These are phyloP conservation scores for Acridotheres tristis DNA, from an alignment of 2,797 vertebrate genomes.

Conservation along the genomic window DNA sequence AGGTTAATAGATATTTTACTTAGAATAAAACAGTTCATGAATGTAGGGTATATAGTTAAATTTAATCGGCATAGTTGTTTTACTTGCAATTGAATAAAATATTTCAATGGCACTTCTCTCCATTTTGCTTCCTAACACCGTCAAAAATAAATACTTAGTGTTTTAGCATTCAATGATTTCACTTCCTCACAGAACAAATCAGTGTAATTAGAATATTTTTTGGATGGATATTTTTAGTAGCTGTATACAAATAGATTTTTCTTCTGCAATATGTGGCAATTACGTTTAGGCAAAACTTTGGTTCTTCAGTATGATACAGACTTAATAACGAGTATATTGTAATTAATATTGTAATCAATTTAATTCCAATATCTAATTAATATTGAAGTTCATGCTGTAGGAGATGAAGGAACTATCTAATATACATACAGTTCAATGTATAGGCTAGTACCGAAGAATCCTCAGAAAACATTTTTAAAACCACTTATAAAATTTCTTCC, in stretches of 20 bases:
- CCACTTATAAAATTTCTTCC: background rate
- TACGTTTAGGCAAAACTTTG: background rate
- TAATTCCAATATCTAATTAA: background rate
- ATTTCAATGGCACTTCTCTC: background rate
- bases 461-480: slow-evolving; percentile 59
- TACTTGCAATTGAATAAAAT: slow-evolving; percentile 8
- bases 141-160: background rate
- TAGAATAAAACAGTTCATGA: background rate
- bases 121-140: background rate
- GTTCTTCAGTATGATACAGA: background rate
- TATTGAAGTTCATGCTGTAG: slow-evolving; percentile 20
- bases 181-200: slow-evolving; percentile 16
- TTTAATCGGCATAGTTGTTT: background rate
- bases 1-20: background rate
- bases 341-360: slow-evolving; percentile 31
- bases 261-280: background rate
- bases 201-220: slow-evolving; percentile 23
- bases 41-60: background rate
- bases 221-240: background rate
- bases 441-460: background rate
- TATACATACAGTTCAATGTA: background rate
- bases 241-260: background rate
- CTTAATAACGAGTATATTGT: slow-evolving; percentile 44
- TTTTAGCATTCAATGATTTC: background rate
- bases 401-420: slow-evolving; percentile 46